Percentiles rank a stretch among this genome's conserved stretches.
phyloP scores from a whole-genome alignment of 2,113 vertebrate species.

The Colinus virginianus region DNA sequence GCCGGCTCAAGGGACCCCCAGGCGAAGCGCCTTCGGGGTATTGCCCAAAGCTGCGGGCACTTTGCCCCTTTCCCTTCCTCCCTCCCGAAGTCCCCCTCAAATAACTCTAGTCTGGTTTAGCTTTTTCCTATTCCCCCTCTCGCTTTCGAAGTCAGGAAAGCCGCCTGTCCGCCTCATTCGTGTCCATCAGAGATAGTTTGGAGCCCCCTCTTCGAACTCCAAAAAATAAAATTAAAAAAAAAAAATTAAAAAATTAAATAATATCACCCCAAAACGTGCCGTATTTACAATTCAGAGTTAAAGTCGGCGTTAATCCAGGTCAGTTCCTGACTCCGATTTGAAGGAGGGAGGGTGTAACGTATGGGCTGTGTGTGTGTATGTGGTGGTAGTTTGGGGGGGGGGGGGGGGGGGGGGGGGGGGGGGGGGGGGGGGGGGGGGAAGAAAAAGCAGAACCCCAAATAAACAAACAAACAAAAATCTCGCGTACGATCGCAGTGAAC shows the following conservation, averaged over 20 bases:
- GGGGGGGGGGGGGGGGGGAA: background rate
- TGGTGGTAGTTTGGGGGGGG: too few species aligned
- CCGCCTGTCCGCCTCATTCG: background rate
- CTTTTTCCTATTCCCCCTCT: background rate
- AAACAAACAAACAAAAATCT: constrained; percentile 49
- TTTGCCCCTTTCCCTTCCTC: background rate
- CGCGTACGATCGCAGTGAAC: background rate
- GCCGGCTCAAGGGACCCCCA: background rate
- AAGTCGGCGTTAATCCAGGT: background rate
- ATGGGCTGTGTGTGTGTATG: background rate
- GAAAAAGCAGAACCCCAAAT: background rate
- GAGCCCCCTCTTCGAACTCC: background rate
- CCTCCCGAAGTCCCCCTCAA: background rate
- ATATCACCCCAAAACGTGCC: background rate
- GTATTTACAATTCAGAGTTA: background rate
- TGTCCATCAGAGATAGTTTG: background rate
- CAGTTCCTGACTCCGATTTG: background rate
- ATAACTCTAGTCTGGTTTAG: background rate
- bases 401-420: too few species aligned
- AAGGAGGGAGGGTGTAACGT: background rate
- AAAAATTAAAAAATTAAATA: background rate
- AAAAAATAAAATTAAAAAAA: background rate
- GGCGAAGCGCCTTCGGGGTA: background rate
- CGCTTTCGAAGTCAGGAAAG: background rate
- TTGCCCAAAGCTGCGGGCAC: background rate